phyloP scores from a whole-genome alignment of 2,888 invertebrate genomes.

The Nemurella pictetii region DNA sequence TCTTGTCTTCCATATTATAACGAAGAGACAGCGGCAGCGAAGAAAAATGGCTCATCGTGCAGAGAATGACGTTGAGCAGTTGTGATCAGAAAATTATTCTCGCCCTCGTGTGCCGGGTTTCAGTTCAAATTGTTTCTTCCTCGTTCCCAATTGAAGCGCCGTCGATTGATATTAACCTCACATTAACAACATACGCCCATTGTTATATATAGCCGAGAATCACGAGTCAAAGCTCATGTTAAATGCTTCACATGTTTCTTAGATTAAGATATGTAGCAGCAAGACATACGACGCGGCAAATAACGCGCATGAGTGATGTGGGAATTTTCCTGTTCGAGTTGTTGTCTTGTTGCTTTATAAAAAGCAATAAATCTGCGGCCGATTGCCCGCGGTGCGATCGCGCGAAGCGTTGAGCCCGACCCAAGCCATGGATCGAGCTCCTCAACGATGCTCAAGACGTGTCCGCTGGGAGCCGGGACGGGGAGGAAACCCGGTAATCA shows the following conservation, averaged over 20 bases:
- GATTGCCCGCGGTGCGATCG: slow-evolving; percentile 14
- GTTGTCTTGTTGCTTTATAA: slow-evolving; percentile 10
- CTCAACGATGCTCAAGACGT: too few species aligned
- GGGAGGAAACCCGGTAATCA: background rate
- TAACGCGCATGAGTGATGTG: slow-evolving; percentile 20
- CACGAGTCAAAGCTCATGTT: background rate
- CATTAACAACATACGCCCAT: background rate
- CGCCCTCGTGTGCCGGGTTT: background rate
- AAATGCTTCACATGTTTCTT: slow-evolving; percentile 28
- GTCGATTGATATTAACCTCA: background rate
- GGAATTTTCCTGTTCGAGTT: background rate
- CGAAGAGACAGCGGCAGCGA: too few species aligned
- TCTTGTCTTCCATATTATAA: too few species aligned
- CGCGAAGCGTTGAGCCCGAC: too few species aligned
- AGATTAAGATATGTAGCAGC: slow-evolving; percentile 24
- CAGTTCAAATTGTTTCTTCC: background rate
- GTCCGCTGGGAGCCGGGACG: background rate
- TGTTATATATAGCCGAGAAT: background rate
- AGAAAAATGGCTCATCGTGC: too few species aligned
- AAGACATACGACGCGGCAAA: background rate
- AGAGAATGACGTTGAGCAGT: too few species aligned
- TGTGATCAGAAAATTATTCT: background rate
- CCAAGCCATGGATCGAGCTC: background rate
- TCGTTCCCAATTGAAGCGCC: background rate
- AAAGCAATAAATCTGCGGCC: slow-evolving; percentile 17